A percentile compares a stretch with the other conserved stretches of the same genome.
phyloP scores from a whole-genome alignment of 2,113 vertebrate species.

The Hippocampus comes region DNA sequence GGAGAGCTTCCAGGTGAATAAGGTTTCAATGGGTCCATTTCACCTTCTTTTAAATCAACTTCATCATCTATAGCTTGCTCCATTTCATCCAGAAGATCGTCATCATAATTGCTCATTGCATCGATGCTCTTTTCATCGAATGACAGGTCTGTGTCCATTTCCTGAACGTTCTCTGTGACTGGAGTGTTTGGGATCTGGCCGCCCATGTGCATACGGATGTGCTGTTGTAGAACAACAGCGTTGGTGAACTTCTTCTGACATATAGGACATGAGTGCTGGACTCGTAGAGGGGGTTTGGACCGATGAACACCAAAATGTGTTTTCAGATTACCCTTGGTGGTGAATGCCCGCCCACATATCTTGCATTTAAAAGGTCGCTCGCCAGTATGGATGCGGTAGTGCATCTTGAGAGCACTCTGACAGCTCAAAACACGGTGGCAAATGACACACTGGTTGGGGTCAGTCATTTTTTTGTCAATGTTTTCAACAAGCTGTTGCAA shows the following conservation, averaged over 20 bases:
- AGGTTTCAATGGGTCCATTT: conserved; percentile 77
- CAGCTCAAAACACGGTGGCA: conserved; percentile 98
- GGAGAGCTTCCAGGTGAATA: conserved; percentile 84
- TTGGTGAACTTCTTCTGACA: conserved; percentile 99
- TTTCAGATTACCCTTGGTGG: conserved; percentile 98
- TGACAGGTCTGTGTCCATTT: conserved; percentile 87
- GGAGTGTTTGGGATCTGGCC: conserved; percentile 97
- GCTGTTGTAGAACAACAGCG: conserved; percentile 94
- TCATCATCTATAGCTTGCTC: conserved; percentile 93
- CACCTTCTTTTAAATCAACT: conserved; percentile 75
- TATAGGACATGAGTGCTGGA: conserved; percentile 98
- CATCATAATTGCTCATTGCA: conserved; percentile 84
- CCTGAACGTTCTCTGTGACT: conserved; percentile 86
- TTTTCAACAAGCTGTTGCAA: conserved; percentile 97
- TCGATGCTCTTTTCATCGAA: conserved; percentile 88
- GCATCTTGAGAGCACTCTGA: conserved; percentile 99
- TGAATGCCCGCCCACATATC: conserved; percentile 97
- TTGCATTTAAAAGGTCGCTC: conserved; percentile 99
- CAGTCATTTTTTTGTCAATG: conserved; percentile 98
- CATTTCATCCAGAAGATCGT: conserved; percentile 89
- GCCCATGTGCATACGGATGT: conserved; percentile 99
- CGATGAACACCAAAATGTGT: conserved; percentile 98
- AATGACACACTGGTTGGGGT: conserved; percentile 97
- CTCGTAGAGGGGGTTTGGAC: conserved; percentile 93
- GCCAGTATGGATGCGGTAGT: conserved; percentile 96